A percentile compares a stretch with the other conserved stretches of the same genome.
These are phyloP conservation scores for Bugulina stolonifera DNA, from an alignment of 2,888 invertebrate species.

Conservation along the genomic window DNA sequence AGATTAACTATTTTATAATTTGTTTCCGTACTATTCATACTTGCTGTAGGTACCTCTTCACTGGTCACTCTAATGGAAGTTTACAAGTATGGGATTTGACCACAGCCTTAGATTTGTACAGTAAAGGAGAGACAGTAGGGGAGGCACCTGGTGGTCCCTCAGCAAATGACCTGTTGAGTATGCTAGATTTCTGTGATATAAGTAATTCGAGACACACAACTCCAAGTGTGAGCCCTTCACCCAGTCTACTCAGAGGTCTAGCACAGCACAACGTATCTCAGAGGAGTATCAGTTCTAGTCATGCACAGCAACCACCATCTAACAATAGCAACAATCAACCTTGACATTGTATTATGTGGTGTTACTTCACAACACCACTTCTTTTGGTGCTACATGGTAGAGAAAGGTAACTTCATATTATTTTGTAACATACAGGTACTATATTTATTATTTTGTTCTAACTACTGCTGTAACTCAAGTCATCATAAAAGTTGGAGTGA, in stretches of 20 bases:
- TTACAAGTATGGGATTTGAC: conserved; percentile 86
- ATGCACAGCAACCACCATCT: too few species aligned
- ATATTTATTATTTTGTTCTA: too few species aligned
- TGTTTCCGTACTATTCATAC: too few species aligned
- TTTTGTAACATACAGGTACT: too few species aligned
- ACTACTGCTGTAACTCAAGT: too few species aligned
- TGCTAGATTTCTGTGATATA: conserved; percentile 89
- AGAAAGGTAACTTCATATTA: too few species aligned
- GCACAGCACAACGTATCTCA: not conserved
- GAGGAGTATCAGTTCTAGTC: not conserved
- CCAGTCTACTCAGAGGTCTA: conserved; percentile 49
- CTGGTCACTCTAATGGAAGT: conserved; percentile 51
- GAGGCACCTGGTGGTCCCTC: conserved; percentile 71
- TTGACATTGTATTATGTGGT: too few species aligned
- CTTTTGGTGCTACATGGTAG: too few species aligned
- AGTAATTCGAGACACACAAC: conserved; percentile 71
- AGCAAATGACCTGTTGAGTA: conserved; percentile 79
- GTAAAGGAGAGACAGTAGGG: conserved; percentile 35
- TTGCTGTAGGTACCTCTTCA: conserved; percentile 40
- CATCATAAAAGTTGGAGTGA: too few species aligned
- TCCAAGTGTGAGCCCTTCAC: conserved; percentile 73
- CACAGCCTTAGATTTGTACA: conserved; percentile 74
- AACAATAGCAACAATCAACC: too few species aligned
- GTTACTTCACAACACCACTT: too few species aligned
- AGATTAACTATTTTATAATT: too few species aligned